These are phyloP conservation scores for Lasaia peninsularis DNA, from an alignment of 1,140 invertebrate genomes.

Conservation along the genomic window DNA sequence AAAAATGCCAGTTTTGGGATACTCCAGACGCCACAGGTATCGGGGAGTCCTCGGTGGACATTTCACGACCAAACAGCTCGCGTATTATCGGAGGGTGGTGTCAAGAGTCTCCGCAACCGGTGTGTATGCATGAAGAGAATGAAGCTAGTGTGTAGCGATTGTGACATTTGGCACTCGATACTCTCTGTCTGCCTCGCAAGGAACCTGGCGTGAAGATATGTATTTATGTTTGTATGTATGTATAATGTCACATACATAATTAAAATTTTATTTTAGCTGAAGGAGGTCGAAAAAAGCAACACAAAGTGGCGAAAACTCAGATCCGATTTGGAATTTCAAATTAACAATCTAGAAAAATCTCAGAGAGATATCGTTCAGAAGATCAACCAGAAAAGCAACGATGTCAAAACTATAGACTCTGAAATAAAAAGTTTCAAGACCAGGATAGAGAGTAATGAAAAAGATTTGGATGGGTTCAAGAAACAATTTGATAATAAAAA, in stretches of 20 bases:
- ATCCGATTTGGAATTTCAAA: conserved; percentile 55
- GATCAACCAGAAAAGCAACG: conserved; percentile 48
- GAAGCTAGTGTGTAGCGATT: no score
- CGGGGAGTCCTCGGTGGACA: no score
- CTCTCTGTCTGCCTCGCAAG: no score
- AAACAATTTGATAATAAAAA: conserved; percentile 40
- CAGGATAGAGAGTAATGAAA: conserved; percentile 43
- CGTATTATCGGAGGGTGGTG: no score
- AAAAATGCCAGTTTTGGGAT: not conserved
- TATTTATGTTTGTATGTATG: no score
- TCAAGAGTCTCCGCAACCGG: no score
- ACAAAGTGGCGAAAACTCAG: conserved; percentile 59
- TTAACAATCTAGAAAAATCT: conserved; percentile 43
- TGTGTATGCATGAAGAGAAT: no score
- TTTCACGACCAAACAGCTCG: no score
- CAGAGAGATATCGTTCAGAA: conserved; percentile 53
- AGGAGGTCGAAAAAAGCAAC: conserved; percentile 44
- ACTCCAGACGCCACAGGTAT: not conserved
- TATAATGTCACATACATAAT: not conserved
- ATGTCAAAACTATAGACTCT: conserved; percentile 45
- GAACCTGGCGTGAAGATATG: no score
- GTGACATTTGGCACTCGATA: no score
- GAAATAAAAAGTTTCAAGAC: conserved; percentile 48
- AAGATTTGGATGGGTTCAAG: conserved; percentile 36
- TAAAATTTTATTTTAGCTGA: conserved; percentile 37